A percentile compares a stretch with the other conserved stretches of the same genome.
Conservation (phyloP, 2,113 vertebrate genomes). For the Maccullochella peelii region DNA sequence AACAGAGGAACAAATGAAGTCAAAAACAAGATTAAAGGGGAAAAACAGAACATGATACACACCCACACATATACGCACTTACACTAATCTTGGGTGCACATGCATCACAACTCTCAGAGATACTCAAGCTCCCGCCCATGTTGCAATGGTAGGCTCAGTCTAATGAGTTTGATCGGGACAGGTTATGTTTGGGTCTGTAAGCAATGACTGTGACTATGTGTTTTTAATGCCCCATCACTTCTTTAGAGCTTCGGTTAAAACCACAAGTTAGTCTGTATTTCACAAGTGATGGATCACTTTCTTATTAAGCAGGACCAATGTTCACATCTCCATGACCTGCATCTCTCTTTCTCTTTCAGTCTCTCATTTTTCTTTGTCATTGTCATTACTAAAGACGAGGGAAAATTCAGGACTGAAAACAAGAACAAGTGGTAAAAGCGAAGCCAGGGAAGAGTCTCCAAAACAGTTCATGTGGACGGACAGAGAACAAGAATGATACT, state of each 20-base stretch:
- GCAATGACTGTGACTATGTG: not conserved
- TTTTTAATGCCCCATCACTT: not conserved
- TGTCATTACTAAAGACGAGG: not conserved
- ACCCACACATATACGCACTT: slow-evolving; percentile 42
- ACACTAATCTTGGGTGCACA: slow-evolving; percentile 70
- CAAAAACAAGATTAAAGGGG: slow-evolving; percentile 70
- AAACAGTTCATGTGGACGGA: slow-evolving; percentile 34
- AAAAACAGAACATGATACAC: slow-evolving; percentile 58
- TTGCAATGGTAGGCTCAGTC: slow-evolving; percentile 21
- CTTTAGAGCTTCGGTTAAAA: not conserved
- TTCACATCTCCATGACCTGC: slow-evolving; percentile 16
- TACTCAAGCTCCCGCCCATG: slow-evolving; percentile 52
- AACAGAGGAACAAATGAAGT: slow-evolving; percentile 61
- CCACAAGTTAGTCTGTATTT: not conserved
- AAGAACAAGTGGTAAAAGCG: not conserved
- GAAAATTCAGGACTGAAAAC: slow-evolving; percentile 28
- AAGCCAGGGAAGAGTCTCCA: slow-evolving; percentile 7
- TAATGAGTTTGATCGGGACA: slow-evolving; percentile 8
- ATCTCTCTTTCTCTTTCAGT: not conserved
- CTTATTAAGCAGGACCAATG: not conserved
- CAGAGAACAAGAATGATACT: slow-evolving; percentile 30
- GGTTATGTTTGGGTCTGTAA: slow-evolving; percentile 16
- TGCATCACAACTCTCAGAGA: slow-evolving; percentile 55
- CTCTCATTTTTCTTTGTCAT: not conserved
- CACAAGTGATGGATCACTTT: slow-evolving; percentile 11